Conservation (phyloP, 2,113 vertebrate species). For the Galeopterus variegatus region DNA sequence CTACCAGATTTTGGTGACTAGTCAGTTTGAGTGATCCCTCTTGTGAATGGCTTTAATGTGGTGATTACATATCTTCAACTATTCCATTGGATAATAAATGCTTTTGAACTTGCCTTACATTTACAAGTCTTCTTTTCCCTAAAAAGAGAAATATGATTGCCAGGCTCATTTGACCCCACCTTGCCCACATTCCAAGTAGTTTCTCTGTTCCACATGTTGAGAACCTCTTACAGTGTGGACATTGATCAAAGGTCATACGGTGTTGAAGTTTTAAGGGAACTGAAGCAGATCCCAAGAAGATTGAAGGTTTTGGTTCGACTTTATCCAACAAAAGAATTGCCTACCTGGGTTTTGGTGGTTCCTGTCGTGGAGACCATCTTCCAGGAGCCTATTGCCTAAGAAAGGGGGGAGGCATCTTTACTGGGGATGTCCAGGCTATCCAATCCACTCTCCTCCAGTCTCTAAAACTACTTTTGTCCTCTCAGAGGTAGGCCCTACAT, state of each 20-base stretch:
- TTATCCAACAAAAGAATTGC: background rate
- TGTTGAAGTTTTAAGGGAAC: background rate
- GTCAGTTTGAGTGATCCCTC: background rate
- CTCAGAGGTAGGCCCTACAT: background rate
- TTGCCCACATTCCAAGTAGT: background rate
- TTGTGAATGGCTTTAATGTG: background rate
- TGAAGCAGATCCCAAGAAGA: background rate
- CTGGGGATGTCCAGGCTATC: background rate
- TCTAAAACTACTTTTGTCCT: background rate
- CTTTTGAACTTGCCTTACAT: background rate
- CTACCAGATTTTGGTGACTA: background rate
- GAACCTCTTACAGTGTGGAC: background rate
- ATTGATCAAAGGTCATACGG: background rate
- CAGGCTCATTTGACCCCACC: background rate
- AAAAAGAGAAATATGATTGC: background rate
- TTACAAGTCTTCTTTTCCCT: background rate
- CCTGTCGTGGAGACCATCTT: background rate
- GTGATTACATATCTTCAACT: background rate
- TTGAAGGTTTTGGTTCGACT: background rate
- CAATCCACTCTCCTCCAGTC: background rate
- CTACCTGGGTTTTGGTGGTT: background rate
- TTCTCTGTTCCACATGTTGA: background rate
- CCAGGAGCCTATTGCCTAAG: background rate
- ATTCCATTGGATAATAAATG: background rate
- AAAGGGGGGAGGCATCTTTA: background rate